Base-by-base conservation (phyloP, 2,888 invertebrate species). In the Octodonta nipae region DNA sequence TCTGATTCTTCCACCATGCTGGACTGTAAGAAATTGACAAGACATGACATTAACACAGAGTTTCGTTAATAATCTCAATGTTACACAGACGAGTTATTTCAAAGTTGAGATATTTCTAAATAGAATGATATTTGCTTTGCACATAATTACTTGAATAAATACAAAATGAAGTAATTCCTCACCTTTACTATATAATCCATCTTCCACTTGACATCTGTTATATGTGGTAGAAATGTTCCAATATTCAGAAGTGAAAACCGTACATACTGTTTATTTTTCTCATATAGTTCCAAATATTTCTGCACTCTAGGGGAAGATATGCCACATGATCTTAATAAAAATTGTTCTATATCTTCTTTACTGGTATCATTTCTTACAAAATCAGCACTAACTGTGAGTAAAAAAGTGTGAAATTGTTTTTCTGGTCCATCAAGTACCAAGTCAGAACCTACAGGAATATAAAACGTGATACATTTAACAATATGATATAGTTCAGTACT, bases 151-250 rank as follows among this genome's bases (percentile, higher is more conserved):
- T 10, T 7, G 22, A 4, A 14, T 5, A 12, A 17, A 26, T 20
- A 25, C 15, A 28, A 6, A 10, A 16, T 13, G 13, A 11, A 26
- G 11, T 13, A 20, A 29, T 13, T 26, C 7, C 35, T 34, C 47
- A 61, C 61, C 47, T 61, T 60, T 15, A 60, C 47, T 14, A 60
- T 47, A 39, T 57, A 69, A 55, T 73, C 71, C n/a, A 73, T 58
- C 51, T 71, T 72, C 73, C 73, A 73, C 38, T 70, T 67, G 1
- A 68, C 66, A 42, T 73, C 72, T 2, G 65, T 64, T 34, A 73
- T 64, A 45, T 70, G 70, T 1, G 71, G 70, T 38, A 70, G 54
- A 41, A 58, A 52, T 22, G 40, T 49, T 3, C 60, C 60, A 32
- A 61, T 54, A 41, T 55, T 56, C 15, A 58, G 47, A 17, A 63